Evolutionary conservation across 2,113 vertebrate genomes (phyloP).

Genomic region (Mystacornis crossleyi): DNA sequence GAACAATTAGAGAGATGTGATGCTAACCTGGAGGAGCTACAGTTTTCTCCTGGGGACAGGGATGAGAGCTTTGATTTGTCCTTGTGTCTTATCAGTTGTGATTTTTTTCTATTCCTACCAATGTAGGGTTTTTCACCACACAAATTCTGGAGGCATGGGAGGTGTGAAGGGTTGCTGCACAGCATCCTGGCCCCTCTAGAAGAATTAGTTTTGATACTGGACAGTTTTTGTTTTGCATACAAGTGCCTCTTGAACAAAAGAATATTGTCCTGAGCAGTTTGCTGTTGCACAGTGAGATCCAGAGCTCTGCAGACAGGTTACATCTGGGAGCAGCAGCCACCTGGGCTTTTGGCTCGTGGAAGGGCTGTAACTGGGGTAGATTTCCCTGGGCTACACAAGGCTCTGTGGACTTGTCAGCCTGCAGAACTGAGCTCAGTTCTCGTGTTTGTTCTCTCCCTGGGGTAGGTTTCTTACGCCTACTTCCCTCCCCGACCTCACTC

Average conservation of each 20-base stretch:
- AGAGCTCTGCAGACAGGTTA: neutral
- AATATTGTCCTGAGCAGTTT: neutral
- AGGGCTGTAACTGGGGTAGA: neutral
- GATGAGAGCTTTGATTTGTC: neutral
- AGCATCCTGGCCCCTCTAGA: neutral
- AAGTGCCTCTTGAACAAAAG: neutral
- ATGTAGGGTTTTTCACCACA: rapidly evolving
- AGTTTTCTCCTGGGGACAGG: neutral
- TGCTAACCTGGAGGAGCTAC: neutral
- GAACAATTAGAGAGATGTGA: neutral
- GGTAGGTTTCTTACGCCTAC: rapidly evolving
- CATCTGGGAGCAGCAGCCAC: neutral
- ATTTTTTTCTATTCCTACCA: neutral
- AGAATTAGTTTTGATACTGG: neutral
- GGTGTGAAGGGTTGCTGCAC: neutral
- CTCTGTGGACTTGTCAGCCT: neutral
- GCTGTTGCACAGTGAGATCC: neutral
- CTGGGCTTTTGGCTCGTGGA: neutral
- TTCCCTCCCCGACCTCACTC: neutral
- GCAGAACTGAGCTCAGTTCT: neutral
- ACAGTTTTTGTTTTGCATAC: neutral
- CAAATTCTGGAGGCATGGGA: neutral
- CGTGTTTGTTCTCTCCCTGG: neutral
- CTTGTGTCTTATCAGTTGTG: neutral
- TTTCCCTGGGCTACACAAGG: neutral